Conservation (phyloP, 2,888 invertebrate genomes). For the Philhelius pedissequus region DNA sequence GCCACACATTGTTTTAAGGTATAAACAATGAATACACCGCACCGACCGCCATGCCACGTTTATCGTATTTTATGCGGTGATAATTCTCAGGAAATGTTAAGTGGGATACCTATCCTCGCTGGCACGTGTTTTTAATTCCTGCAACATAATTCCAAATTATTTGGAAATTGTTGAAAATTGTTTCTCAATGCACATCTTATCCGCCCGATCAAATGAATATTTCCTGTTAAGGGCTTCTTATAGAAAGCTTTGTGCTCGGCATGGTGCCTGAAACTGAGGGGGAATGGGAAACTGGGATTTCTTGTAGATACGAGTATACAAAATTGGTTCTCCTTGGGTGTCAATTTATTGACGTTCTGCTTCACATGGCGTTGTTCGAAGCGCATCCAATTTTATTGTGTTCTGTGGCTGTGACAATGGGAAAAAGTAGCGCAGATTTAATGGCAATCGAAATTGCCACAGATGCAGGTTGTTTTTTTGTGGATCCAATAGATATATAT, state of each 20-base stretch:
- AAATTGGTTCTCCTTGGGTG: constrained; percentile 48
- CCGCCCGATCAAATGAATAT: constrained; percentile 14
- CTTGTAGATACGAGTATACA: not conserved
- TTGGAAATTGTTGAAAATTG: constrained; percentile 40
- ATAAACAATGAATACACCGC: not conserved
- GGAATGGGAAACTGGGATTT: not conserved
- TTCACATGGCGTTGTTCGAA: not conserved
- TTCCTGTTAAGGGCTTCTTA: constrained; percentile 10
- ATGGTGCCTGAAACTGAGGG: constrained; percentile 9
- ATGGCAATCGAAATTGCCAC: constrained; percentile 13
- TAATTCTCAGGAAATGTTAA: constrained; percentile 44
- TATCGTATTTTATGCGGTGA: constrained; percentile 7
- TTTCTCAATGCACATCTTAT: constrained; percentile 37
- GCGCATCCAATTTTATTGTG: constrained; percentile 22
- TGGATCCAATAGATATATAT: too few relatives aligned
- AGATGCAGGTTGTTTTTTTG: not conserved
- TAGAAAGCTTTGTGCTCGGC: constrained; percentile 25
- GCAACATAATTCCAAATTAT: constrained; percentile 13
- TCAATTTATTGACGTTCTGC: constrained; percentile 36
- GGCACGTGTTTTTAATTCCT: constrained; percentile 47
- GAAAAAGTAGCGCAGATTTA: constrained; percentile 40
- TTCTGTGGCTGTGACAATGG: constrained; percentile 26
- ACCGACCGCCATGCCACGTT: not conserved
- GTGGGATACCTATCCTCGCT: constrained; percentile 1
- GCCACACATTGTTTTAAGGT: not conserved